Base-by-base conservation (phyloP, 2,113 vertebrate genomes). In the Lynx canadensis region DNA sequence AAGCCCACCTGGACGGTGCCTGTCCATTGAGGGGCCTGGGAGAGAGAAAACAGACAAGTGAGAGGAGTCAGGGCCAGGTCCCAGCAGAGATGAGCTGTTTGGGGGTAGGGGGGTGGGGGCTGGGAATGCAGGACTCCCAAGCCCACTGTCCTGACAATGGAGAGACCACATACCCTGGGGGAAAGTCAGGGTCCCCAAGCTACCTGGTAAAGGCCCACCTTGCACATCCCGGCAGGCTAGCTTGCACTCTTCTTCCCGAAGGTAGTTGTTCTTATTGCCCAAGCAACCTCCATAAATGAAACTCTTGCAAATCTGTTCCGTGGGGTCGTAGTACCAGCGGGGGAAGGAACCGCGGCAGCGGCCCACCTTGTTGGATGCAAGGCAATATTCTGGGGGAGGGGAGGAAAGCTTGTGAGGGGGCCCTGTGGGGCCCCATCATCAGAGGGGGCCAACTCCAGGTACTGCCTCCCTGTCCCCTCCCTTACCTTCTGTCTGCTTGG, bases 241-340 rank as follows among this genome's bases (percentile, higher is more conserved):
- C 27, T 74, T 27, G 91, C 99, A 99, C 95, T 99, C 99, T 1
- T 99, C 97, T 80, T 98, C 36, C 13, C 98, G 13, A 83, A 99
- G 96, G 84, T 99, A 99, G 98, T 99, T 99, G 97, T 99, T 99
- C 95, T 99, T 99, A 98, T 99, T 99, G 86, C 98, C 97, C 82
- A 97, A 99, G 98, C 99, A 99, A 92, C 99, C 99, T 0, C 99
- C 99, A 66, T 99, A 99, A 1, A 5, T 92, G 89, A 99, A 99
- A 52, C 96, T 4, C 97, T 99, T 99, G 81, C 99, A 99, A 68
- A 98, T 96, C 97, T 99, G 98, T 0, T 99, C 98, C 9, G 79
- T 98, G 0, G 98, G 99, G 45, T 99, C 99, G 85, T 99, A 99
- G 97, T 99, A 99, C 99, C 99, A 99, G 80, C 99, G 99, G 9